A percentile compares a stretch with the other conserved stretches of the same genome.
Evolutionary conservation across 2,113 vertebrate genomes (phyloP).

Genomic region (Rhinogobius similis): DNA sequence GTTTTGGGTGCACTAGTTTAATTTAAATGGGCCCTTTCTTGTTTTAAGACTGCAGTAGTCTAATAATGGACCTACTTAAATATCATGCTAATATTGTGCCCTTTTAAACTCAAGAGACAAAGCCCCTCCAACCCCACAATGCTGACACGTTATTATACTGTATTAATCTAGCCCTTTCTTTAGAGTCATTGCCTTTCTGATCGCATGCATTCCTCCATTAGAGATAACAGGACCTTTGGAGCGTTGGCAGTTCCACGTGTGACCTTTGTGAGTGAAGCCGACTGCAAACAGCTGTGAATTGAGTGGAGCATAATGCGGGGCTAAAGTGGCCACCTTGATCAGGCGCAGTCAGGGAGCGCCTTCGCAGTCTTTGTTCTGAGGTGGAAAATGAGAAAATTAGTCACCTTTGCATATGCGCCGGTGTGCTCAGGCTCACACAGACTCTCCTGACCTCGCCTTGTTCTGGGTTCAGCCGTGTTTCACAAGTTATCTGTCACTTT

Average conservation of each 20-base stretch:
- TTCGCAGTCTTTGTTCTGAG: conserved; percentile 59
- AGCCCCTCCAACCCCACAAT: conserved; percentile 11
- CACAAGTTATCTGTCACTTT: conserved; percentile 62
- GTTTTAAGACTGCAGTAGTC: not conserved
- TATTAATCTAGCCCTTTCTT: conserved; percentile 30
- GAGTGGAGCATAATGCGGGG: conserved; percentile 59
- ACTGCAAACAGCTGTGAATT: conserved; percentile 61
- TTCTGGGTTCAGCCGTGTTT: conserved; percentile 42
- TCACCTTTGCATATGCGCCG: conserved; percentile 62
- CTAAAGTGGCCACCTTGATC: conserved; percentile 54
- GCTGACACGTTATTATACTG: conserved; percentile 13
- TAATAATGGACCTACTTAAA: not conserved
- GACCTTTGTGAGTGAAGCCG: conserved; percentile 69
- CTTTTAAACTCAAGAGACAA: conserved; percentile 18
- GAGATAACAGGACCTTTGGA: conserved; percentile 74
- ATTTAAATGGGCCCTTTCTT: too few relatives aligned
- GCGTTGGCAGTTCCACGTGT: conserved; percentile 68
- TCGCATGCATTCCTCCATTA: conserved; percentile 58
- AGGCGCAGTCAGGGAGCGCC: conserved; percentile 36
- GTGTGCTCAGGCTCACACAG: conserved; percentile 43
- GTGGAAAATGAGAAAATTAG: conserved; percentile 70
- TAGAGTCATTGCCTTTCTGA: conserved; percentile 57
- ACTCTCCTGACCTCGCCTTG: conserved; percentile 46
- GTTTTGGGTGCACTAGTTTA: too few relatives aligned
- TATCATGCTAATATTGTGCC: not conserved